A percentile compares a stretch with the other conserved stretches of the same genome.
These are phyloP conservation scores for Chaenocephalus aceratus DNA, from an alignment of 2,113 vertebrate species.

Conservation along the genomic window DNA sequence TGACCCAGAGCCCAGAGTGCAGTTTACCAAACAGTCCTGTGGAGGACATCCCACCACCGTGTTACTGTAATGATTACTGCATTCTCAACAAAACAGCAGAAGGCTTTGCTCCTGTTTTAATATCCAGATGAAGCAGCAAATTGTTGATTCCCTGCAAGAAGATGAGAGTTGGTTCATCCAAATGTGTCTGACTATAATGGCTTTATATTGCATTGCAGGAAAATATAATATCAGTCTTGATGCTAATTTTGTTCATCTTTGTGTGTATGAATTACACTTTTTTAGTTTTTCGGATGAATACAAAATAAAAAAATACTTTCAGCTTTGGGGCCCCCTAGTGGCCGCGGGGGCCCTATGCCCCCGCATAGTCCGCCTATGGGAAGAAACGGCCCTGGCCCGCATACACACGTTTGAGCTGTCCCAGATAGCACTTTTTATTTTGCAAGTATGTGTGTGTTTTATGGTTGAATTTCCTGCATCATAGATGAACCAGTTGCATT, in stretches of 20 bases:
- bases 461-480: background rate
- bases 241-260: background rate
- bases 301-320: too few relatives aligned
- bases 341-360: too few relatives aligned
- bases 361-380: too few relatives aligned
- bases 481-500: background rate
- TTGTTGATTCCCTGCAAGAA: background rate
- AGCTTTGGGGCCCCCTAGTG: too few relatives aligned
- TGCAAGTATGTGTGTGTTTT: background rate
- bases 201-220: background rate
- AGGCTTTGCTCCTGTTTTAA: slow-evolving; percentile 60
- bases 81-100: slow-evolving; percentile 62
- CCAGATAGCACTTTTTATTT: background rate
- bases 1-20: slow-evolving; percentile 41
- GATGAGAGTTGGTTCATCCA: background rate
- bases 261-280: too few relatives aligned
- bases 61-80: slow-evolving; percentile 56
- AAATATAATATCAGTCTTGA: background rate
- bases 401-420: background rate
- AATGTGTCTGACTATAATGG: too few relatives aligned
- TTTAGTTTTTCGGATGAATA: too few relatives aligned
- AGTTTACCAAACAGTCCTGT: slow-evolving; percentile 45
- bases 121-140: slow-evolving; percentile 24
- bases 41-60: background rate
- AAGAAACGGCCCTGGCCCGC: background rate